Evolutionary conservation across 1,140 invertebrate genomes (phyloP).

Genomic region (Penaeus vannamei): DNA sequence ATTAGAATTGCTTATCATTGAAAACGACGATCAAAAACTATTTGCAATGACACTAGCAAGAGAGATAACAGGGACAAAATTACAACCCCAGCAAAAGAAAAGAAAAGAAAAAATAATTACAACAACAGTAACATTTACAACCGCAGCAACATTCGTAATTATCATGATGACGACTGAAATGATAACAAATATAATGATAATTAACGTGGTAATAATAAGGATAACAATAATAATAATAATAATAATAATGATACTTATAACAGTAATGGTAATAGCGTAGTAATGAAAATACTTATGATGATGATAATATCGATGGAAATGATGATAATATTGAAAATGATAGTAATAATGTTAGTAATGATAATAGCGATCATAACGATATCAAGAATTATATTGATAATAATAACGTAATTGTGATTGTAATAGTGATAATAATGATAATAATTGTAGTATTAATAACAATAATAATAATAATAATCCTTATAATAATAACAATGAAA

Average conservation of each 20-base stretch:
- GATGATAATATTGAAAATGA: background rate
- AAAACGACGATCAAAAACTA: no score
- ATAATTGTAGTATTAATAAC: background rate
- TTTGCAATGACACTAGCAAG: background rate
- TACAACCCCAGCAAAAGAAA: no score
- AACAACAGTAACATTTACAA: no score
- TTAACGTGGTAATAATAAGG: background rate
- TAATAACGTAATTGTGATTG: no score
- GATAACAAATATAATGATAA: no score
- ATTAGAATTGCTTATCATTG: no score
- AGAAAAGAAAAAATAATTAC: no score
- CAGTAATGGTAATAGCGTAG: background rate
- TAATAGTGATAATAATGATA: background rate
- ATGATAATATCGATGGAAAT: background rate
- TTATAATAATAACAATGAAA: background rate
- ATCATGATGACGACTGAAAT: no score
- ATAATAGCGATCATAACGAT: background rate
- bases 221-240: background rate
- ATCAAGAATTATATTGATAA: background rate
- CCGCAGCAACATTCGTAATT: no score
- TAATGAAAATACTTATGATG: background rate
- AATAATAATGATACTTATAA: no score
- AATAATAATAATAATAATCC: background rate
- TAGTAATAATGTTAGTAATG: background rate
- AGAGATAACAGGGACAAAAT: background rate